Evolutionary conservation across 2,113 vertebrate species (phyloP).

Genomic region (Numida meleagris): DNA sequence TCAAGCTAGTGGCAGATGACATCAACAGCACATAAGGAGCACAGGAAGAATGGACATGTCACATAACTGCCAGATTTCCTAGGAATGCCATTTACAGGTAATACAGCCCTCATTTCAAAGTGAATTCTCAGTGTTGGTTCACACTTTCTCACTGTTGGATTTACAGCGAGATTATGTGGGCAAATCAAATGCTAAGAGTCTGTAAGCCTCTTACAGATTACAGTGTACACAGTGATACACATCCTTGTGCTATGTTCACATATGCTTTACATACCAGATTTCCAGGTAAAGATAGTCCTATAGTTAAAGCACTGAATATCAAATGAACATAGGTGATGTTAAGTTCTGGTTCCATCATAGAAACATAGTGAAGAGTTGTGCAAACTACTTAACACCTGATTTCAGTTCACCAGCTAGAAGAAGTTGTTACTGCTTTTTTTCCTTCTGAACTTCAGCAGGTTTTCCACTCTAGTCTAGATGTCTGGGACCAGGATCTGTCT

Average conservation of each 20-base stretch:
- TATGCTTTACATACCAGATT: neutral
- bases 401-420: neutral
- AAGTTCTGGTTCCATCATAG: neutral
- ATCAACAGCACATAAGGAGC: neutral
- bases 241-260: neutral
- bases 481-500: neutral
- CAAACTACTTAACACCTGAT: neutral
- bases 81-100: neutral
- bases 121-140: neutral
- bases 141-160: neutral
- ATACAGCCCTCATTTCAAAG: neutral
- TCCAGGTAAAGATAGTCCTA: neutral
- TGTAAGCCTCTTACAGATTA: neutral
- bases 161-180: neutral
- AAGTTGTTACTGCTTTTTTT: neutral
- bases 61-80: neutral
- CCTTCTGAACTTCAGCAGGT: accelerated
- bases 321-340: neutral
- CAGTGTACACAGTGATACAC: neutral
- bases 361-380: neutral
- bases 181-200: neutral
- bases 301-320: neutral
- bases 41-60: neutral
- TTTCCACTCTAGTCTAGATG: neutral
- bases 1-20: neutral